phyloP scores from a whole-genome alignment of 1,140 invertebrate species.

The Drosophila setifemur region DNA sequence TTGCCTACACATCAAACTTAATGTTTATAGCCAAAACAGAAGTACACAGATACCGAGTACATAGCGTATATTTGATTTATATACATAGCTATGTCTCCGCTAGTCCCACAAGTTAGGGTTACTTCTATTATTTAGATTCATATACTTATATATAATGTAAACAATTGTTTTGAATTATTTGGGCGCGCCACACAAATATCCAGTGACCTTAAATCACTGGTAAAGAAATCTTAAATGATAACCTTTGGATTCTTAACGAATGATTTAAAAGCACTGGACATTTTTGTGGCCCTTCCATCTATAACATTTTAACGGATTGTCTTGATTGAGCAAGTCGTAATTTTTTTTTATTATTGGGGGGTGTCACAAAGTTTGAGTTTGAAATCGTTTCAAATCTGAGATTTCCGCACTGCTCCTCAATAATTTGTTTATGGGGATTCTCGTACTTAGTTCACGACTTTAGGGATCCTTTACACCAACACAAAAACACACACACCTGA shows the following conservation, averaged over 20 bases:
- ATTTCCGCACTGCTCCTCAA: not conserved
- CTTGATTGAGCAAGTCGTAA: conserved; percentile 7
- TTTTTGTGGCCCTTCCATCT: not conserved
- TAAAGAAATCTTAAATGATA: not conserved
- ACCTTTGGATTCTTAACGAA: not conserved
- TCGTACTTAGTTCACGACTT: conserved; percentile 68
- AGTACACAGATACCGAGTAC: conserved; percentile 30
- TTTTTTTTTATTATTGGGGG: conserved; percentile 21
- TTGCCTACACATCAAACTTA: conserved; percentile 36
- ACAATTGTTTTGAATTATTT: conserved; percentile 46
- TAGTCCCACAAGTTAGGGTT: conserved; percentile 37
- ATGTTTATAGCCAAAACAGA: conserved; percentile 49
- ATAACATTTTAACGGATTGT: conserved; percentile 29
- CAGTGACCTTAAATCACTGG: too few species aligned
- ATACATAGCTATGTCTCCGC: conserved; percentile 40
- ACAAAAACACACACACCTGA: conserved; percentile 19
- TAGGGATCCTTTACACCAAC: conserved; percentile 33
- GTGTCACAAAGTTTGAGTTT: not conserved
- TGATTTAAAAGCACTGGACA: too few species aligned
- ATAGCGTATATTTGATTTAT: conserved; percentile 31
- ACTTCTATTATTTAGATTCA: conserved; percentile 39
- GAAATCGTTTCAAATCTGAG: not conserved
- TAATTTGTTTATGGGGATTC: conserved; percentile 37
- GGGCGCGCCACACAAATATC: too few species aligned
- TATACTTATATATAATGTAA: conserved; percentile 28